These are phyloP conservation scores for Pyrocephalus nanus DNA, from an alignment of 2,797 vertebrate genomes.

Conservation along the genomic window DNA sequence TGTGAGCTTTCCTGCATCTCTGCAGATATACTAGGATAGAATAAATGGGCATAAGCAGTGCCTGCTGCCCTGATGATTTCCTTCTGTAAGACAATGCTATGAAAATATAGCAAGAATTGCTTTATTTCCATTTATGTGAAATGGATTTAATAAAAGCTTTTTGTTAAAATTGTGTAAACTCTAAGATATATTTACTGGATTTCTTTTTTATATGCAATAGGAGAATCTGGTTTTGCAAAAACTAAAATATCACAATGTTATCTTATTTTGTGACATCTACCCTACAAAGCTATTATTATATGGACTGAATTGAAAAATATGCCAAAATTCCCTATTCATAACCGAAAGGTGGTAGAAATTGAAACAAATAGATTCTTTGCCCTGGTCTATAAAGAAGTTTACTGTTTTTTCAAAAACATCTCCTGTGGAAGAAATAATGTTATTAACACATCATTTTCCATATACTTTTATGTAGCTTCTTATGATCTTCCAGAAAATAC, in stretches of 20 bases:
- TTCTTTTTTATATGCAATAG: background rate
- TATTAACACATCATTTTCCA: background rate
- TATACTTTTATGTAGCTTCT: background rate
- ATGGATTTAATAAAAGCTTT: background rate
- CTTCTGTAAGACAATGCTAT: background rate
- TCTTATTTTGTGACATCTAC: background rate
- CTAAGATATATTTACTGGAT: background rate
- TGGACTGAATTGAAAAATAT: background rate
- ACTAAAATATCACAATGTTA: background rate
- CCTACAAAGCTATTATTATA: background rate
- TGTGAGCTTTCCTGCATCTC: conserved; percentile 45
- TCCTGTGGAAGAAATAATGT: background rate
- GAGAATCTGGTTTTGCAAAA: background rate
- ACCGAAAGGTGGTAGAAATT: background rate
- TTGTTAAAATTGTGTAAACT: background rate
- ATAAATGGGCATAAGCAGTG: background rate
- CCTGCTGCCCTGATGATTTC: background rate
- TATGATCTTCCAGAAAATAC: background rate
- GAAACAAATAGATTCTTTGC: background rate
- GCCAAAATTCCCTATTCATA: background rate
- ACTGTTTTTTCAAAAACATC: background rate
- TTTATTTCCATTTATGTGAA: background rate
- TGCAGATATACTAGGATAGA: background rate
- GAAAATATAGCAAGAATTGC: background rate
- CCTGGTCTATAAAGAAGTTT: background rate